A percentile compares a stretch with the other conserved stretches of the same genome.
These are phyloP conservation scores for Helicolenus hilgendorfi DNA, from an alignment of 2,797 vertebrate genomes.

Conservation along the genomic window DNA sequence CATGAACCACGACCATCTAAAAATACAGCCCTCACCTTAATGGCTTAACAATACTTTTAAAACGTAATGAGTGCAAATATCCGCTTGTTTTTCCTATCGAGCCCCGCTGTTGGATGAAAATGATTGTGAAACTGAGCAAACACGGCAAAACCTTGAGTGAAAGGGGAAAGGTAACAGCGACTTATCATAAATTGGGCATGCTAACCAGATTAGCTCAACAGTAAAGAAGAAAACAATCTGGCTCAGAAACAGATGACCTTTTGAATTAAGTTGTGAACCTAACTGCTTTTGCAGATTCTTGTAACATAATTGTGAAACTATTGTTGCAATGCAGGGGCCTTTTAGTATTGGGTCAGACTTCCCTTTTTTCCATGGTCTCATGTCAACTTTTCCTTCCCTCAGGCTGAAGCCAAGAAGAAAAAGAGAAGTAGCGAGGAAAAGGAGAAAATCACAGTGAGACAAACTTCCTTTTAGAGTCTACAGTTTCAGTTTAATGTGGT, in stretches of 20 bases:
- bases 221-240: background rate
- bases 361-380: background rate
- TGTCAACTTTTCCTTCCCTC: background rate
- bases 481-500: background rate
- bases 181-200: background rate
- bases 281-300: background rate
- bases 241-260: background rate
- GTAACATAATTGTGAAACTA: slow-evolving; percentile 22
- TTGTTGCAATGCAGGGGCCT: background rate
- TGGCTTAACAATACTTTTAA: background rate
- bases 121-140: background rate
- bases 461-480: background rate
- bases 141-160: background rate
- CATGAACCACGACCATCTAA: background rate
- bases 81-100: background rate
- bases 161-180: background rate
- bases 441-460: slow-evolving; percentile 94
- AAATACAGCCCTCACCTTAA: background rate
- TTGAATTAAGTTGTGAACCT: background rate
- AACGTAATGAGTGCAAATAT: background rate
- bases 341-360: background rate
- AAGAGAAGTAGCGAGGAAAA: slow-evolving; percentile 94
- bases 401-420: slow-evolving; percentile 95
- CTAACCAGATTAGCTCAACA: background rate
- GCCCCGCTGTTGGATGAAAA: background rate